Conservation (phyloP, 2,888 invertebrate genomes). For the Meandrusa payeni region DNA sequence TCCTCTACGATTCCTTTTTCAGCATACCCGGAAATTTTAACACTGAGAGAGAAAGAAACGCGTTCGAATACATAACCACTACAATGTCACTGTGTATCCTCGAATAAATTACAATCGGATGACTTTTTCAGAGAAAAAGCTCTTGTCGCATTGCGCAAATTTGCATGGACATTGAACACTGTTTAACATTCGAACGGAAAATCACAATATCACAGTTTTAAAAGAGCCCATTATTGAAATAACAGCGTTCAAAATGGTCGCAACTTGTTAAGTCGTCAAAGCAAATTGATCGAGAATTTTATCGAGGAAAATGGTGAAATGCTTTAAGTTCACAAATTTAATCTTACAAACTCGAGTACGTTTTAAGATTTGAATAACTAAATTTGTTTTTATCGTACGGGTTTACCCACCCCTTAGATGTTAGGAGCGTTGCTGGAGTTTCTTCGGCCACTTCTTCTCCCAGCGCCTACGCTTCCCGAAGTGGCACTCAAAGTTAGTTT, state of each 20-base stretch:
- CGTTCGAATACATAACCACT: slow-evolving; percentile 1
- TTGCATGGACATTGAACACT: slow-evolving; percentile 3
- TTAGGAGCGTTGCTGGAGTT: no score
- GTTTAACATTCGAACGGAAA: slow-evolving; percentile 2
- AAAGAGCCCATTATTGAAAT: no score
- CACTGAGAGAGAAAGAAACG: background rate
- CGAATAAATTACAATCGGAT: slow-evolving; percentile 29
- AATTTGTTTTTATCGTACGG: no score
- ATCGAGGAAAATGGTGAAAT: background rate
- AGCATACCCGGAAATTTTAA: slow-evolving; percentile 13
- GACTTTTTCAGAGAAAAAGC: slow-evolving; percentile 22
- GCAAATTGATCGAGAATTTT: slow-evolving; percentile 3
- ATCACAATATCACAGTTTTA: background rate
- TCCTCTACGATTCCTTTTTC: background rate
- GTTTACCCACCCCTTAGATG: no score
- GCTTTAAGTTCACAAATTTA: no score
- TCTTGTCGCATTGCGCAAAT: slow-evolving; percentile 48
- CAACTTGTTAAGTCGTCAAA: background rate
- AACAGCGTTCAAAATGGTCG: background rate
- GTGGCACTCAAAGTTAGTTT: no score
- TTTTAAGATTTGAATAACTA: no score
- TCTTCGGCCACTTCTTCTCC: no score
- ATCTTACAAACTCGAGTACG: no score
- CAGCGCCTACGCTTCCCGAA: no score
- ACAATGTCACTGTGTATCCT: slow-evolving; percentile 26